Conservation (phyloP, 2,888 invertebrate genomes). For the Tenthredo notha region DNA sequence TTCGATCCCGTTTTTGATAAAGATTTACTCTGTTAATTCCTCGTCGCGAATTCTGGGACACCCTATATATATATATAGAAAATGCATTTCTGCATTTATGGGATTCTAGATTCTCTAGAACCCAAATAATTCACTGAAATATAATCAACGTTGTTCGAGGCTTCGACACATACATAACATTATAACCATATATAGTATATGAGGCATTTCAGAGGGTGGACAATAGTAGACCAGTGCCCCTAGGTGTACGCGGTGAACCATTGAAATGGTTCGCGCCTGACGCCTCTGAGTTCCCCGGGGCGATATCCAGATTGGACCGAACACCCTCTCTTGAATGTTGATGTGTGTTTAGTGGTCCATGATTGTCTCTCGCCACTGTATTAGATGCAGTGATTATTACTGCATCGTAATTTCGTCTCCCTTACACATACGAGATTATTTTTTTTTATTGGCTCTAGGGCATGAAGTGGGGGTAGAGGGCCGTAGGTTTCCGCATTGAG, state of each 20-base stretch:
- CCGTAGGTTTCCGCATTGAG: neutral
- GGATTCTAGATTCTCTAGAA: neutral
- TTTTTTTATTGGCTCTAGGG: conserved; percentile 24
- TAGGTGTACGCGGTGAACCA: conserved; percentile 60
- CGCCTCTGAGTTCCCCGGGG: conserved; percentile 66
- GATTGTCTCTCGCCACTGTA: conserved; percentile 42
- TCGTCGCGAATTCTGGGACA: no score
- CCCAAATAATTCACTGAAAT: neutral
- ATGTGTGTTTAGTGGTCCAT: conserved; percentile 52
- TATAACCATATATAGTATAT: neutral
- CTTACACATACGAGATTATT: neutral
- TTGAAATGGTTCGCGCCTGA: conserved; percentile 68
- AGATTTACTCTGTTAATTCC: no score
- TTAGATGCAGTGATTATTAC: conserved; percentile 48
- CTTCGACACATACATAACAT: neutral
- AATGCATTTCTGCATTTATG: no score
- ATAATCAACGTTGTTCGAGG: neutral
- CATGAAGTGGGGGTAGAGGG: neutral
- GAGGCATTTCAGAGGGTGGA: conserved; percentile 4
- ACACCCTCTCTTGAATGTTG: conserved; percentile 60
- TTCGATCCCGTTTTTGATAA: no score
- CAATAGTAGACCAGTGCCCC: conserved; percentile 9
- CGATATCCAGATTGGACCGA: conserved; percentile 66
- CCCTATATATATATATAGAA: no score
- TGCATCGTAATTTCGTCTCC: conserved; percentile 2